Evolutionary conservation across 92 coral and sea anemone genomes (phyloP).

Genomic region (Paragorgia papillata): DNA sequence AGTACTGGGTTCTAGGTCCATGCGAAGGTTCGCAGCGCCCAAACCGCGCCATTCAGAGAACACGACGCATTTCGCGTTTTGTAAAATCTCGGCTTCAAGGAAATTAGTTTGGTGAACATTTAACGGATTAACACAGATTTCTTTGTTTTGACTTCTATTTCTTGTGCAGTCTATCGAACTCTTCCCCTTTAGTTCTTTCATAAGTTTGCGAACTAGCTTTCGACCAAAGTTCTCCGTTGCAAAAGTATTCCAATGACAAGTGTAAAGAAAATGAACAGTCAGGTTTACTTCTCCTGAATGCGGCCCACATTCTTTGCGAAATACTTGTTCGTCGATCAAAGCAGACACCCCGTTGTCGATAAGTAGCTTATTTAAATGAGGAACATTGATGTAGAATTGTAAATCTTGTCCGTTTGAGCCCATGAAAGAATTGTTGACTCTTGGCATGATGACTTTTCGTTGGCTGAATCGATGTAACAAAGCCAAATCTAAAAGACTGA

Average conservation of each 20-base stretch:
- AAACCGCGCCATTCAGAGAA: background rate
- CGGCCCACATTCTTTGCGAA: background rate
- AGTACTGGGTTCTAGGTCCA: background rate
- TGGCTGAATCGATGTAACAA: background rate
- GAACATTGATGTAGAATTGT: background rate
- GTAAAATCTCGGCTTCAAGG: background rate
- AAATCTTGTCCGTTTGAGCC: background rate
- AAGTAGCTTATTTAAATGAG: background rate
- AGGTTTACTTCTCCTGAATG: background rate
- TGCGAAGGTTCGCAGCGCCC: background rate
- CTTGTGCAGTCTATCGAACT: background rate
- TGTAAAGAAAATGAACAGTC: background rate
- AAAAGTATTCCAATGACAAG: background rate
- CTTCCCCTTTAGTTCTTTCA: background rate
- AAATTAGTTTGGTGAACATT: background rate
- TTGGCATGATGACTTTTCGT: background rate
- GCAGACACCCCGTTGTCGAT: background rate
- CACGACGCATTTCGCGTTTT: conserved; percentile 1
- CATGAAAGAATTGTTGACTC: background rate
- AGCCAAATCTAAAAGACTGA: background rate
- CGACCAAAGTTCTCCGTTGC: background rate
- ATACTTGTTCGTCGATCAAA: background rate
- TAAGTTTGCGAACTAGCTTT: background rate
- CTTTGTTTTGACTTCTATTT: background rate
- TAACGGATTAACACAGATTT: background rate